These are phyloP conservation scores for Meandrusa payeni DNA, from an alignment of 2,888 invertebrate genomes.

Conservation along the genomic window DNA sequence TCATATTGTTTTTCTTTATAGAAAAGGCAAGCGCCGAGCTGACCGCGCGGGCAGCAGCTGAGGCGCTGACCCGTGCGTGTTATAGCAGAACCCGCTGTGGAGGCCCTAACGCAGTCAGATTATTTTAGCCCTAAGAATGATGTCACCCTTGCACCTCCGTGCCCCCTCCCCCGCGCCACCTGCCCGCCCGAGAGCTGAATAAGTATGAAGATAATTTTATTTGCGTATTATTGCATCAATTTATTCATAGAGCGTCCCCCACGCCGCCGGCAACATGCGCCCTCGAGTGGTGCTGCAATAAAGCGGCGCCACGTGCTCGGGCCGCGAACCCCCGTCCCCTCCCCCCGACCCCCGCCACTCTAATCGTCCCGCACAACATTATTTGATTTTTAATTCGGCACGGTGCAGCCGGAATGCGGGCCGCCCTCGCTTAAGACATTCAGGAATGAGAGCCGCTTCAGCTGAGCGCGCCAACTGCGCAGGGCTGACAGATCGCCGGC, in stretches of 20 bases:
- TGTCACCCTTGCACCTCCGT: too few species aligned
- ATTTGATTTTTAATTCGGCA: slow-evolving; percentile 76
- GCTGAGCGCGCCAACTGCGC: slow-evolving; percentile 14
- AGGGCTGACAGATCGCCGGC: slow-evolving; percentile 24
- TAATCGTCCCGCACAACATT: slow-evolving; percentile 71
- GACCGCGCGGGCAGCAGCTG: too few species aligned
- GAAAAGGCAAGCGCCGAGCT: too few species aligned
- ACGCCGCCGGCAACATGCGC: too few species aligned
- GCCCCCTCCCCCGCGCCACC: background rate
- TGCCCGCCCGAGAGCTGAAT: background rate
- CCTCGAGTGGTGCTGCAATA: too few species aligned
- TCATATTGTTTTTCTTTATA: too few species aligned
- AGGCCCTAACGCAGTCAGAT: too few species aligned
- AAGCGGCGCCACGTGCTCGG: too few species aligned
- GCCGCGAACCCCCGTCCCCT: too few species aligned
- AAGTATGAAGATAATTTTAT: slow-evolving; percentile 8
- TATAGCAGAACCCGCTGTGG: too few species aligned
- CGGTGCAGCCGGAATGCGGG: slow-evolving; percentile 61
- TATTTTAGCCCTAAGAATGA: too few species aligned
- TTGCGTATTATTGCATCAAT: slow-evolving; percentile 10
- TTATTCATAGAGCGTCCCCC: background rate
- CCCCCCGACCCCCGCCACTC: slow-evolving; percentile 24
- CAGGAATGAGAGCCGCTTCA: slow-evolving; percentile 9
- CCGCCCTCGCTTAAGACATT: slow-evolving; percentile 14
- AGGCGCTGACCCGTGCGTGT: too few species aligned